Percentiles rank a stretch among this genome's conserved stretches.
Evolutionary conservation across 2,888 invertebrate genomes (phyloP).

Genomic region (Ophioninae sp.): DNA sequence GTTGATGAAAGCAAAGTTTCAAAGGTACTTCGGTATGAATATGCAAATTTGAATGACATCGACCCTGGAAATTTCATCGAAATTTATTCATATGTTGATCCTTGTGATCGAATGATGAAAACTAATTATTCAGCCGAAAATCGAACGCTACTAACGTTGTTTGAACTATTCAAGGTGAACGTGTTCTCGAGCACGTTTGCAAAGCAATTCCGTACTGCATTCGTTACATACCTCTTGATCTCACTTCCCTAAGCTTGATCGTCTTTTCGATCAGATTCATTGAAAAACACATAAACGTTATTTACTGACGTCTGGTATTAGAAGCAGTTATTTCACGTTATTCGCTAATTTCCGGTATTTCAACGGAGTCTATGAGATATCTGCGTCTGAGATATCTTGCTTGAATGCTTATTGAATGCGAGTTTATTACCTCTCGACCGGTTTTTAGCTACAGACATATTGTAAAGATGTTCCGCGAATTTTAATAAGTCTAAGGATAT

Average conservation of each 20-base stretch:
- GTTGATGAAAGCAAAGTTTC: background rate
- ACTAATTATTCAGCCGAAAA: background rate
- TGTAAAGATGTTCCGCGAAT: background rate
- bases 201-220: conserved; percentile 7
- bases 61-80: background rate
- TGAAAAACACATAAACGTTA: background rate
- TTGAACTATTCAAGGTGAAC: conserved; percentile 33
- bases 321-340: background rate
- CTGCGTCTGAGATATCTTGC: background rate
- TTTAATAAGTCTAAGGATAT: background rate
- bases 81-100: background rate
- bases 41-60: background rate
- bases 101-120: background rate
- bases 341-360: background rate
- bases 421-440: background rate
- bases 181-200: background rate
- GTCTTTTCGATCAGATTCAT: background rate
- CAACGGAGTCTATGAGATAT: background rate
- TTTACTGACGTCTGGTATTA: background rate
- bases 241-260: background rate
- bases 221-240: background rate
- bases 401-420: background rate
- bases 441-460: background rate
- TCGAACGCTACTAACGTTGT: background rate
- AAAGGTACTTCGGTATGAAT: background rate